These are phyloP conservation scores for Agriopis aurantiaria DNA, from an alignment of 2,888 invertebrate genomes.

Conservation along the genomic window DNA sequence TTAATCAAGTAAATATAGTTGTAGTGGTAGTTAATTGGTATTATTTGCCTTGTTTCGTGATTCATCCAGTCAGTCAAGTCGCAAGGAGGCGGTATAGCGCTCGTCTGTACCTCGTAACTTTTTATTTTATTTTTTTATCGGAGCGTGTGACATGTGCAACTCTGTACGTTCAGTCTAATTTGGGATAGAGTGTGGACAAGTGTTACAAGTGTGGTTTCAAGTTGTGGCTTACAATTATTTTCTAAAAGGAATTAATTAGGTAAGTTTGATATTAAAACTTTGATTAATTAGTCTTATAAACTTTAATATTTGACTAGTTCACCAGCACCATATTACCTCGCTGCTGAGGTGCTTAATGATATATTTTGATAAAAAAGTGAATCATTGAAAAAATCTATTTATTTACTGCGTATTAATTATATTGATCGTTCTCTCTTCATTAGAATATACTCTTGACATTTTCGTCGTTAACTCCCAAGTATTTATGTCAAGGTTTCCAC, in stretches of 20 bases:
- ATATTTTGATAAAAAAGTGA: no score
- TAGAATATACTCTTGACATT: conserved; percentile 34
- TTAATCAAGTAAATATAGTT: conserved; percentile 64
- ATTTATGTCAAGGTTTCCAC: conserved; percentile 36
- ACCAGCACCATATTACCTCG: no score
- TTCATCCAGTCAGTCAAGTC: conserved; percentile 76
- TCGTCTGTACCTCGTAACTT: conserved; percentile 60
- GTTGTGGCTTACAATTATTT: conserved; percentile 25
- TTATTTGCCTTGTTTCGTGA: conserved; percentile 81
- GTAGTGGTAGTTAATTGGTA: conserved; percentile 74
- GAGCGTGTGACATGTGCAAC: conserved; percentile 62
- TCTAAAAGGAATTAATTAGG: not conserved
- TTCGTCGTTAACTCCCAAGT: conserved; percentile 14
- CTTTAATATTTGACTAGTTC: not conserved
- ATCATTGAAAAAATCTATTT: no score
- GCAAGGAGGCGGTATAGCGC: conserved; percentile 66
- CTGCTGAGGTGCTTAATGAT: no score
- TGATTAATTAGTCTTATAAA: not conserved
- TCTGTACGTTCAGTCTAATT: conserved; percentile 55
- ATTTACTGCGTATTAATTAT: no score
- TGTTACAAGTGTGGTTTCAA: conserved; percentile 48
- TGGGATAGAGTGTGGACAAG: conserved; percentile 55
- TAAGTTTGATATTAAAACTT: not conserved
- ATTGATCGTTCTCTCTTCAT: conserved; percentile 23
- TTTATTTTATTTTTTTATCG: conserved; percentile 58